Evolutionary conservation across 2,888 invertebrate species (phyloP), one percentile per base, ranked within the genome.

Genomic region (Cremastinae sp.): DNA sequence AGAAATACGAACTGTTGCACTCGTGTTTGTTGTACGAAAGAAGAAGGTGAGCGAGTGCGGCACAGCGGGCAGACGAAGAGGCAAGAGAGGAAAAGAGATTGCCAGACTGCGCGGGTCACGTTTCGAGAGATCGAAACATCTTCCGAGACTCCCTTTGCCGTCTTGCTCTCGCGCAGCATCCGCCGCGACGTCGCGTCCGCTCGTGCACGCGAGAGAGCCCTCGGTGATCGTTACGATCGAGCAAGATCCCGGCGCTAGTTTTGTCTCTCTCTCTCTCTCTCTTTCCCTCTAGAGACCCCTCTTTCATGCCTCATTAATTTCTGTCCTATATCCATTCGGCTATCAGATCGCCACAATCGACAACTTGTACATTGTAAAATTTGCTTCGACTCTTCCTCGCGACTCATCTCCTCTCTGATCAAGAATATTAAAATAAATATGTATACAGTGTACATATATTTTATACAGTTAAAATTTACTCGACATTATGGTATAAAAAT

Each of bases 281-380:
- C 45, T 38, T 14, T 41, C 28, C 49, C 28, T 59, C 22, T n/a
- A 49, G 8, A 4, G 58, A 22, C 43, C 61, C 51, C n/a, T n/a
- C n/a, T n/a, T 64, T 65, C 76, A 58, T 73, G 74, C 56, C 75
- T 78, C 78, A 76, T 78, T 73, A 71, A 78, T 76, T 74, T 66
- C 74, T 20, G 38, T 64, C 45, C 53, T 74, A 71, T 66, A 54
- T n/a, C n/a, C n/a, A n/a, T n/a, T n/a, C n/a, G n/a, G n/a, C n/a
- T n/a, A 78, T 78, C 78, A 43, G 20, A 64, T 45, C 45, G 28
- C 34, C 14, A n/a, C 28, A 59, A 69, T 69, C 68, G 73, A 76
- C 73, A 73, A 59, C 64, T 59, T 69, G 68, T 64, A 73, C 72
- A 73, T 69, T 69, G 64, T 73, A 64, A 69, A 76, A 76, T 76